Conservation (phyloP, 2,113 vertebrate species). For the Mustelus asterias region DNA sequence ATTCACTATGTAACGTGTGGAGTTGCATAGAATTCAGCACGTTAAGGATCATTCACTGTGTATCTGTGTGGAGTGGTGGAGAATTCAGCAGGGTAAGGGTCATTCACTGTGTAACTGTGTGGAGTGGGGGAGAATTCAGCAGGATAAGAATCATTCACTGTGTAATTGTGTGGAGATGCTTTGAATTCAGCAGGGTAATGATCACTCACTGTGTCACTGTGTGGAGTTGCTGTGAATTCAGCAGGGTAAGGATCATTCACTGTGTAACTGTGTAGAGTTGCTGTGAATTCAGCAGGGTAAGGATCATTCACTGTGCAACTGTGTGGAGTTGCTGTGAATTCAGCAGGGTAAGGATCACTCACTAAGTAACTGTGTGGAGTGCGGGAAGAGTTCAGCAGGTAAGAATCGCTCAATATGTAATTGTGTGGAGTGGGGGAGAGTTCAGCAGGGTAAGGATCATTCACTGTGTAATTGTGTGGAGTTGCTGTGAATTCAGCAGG, state of each 20-base stretch:
- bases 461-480: not conserved
- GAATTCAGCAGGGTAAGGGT: not conserved
- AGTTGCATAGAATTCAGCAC: not conserved
- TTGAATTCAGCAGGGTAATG: not conserved
- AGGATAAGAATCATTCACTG: not conserved
- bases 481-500: too few species aligned
- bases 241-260: not conserved
- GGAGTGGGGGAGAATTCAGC: not conserved
- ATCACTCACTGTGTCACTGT: too few species aligned
- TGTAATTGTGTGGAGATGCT: too few species aligned
- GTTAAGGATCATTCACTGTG: not conserved
- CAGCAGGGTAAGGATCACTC: not conserved
- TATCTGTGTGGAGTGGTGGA: too few species aligned
- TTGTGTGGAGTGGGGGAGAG: not conserved
- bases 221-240: not conserved
- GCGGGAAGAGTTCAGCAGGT: not conserved
- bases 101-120: too few species aligned
- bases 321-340: not conserved
- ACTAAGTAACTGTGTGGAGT: not conserved
- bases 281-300: not conserved
- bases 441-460: not conserved
- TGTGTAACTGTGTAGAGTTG: not conserved
- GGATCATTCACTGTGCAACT: not conserved
- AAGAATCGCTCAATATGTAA: not conserved
- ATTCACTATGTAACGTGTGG: not conserved